Base-by-base conservation (phyloP, 1,140 invertebrate species). In the Charaxes varanes region DNA sequence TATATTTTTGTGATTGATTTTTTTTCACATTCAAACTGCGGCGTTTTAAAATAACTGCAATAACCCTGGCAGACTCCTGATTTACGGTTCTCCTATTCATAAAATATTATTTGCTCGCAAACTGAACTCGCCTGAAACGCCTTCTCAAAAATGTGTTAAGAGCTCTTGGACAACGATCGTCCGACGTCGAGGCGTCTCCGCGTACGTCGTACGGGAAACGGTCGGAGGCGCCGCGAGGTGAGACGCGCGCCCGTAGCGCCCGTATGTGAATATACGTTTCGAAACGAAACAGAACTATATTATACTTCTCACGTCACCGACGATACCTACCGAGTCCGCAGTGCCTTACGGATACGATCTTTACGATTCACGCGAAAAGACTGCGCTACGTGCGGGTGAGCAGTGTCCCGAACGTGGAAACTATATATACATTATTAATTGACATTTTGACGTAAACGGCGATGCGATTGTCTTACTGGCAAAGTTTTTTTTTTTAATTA, bases 221-320 rank as follows among this genome's bases (percentile, higher is more conserved):
- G n/a, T 24, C 12, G 38, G 42, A 32, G 62, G 27, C 56, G 44
- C 40, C 13, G 6, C 49, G 41, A 56, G 27, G 41, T 59, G 52
- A 28, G 31, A 55, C 45, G 17, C 6, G 7, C 12, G 18, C 18
- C 6, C 22, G 28, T 19, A 22, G 33, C 41, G 18, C 33, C 37
- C 42, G 28, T 46, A 48, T 43, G 17, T 23, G 31, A 34, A 49
- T 44, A 27, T 12, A 31, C 8, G 19, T 36, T 35, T 27, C 24
- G 24, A 35, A 35, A 48, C 42, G 28, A 54, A 68, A 71, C 61
- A 58, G 65, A 76, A 78, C 76, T 70, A 80, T 82, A 80, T 80
- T 82, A 80, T 80, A 82, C 76, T 78, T 79, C 78, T 80, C 73
- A 78, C 71, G 50, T 65, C 53, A 55, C 53, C 30, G 41, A 49